Evolutionary conservation across 2,888 invertebrate genomes (phyloP), one percentile per base, ranked within the genome.

Genomic region (Drosophila austrosaltans): DNA sequence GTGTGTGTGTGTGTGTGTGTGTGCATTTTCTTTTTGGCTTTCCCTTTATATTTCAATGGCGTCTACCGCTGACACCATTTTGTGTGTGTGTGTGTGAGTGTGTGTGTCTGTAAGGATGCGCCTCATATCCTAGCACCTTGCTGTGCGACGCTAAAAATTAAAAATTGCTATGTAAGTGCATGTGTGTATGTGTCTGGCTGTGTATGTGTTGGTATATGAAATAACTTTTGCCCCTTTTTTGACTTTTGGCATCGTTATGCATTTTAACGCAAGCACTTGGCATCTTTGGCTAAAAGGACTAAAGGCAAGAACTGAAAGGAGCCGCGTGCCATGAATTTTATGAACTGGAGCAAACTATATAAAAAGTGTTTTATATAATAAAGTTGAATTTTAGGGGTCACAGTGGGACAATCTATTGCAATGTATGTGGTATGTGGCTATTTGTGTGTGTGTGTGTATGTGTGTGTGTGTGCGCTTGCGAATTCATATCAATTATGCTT

Each of bases 31-130:
- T 16, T 59, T 28, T 53, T 36, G 58, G 56, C 32, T 66, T 28
- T 25, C 10, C 62, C 25, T 10, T 36, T 22, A 44, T 39, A 69
- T 75, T 72, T 79, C 81, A 82, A 83, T 83, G 83, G 81, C 77
- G 79, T 57, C 78, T 75, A 67, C 64, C 63, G 75, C 87, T 85
- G 85, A 87, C 85, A 83, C 85, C 80, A 82, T 83, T 87, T 85
- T 76, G 76, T 53, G 39, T 69, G 69, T 77, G 67, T 69, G 53
- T 53, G 63, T 53, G 64, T 71, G 48, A n/a, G 48, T 71, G 48
- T 22, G 48, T 25, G 59, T 66, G 57, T 63, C 44, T 60, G 67
- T 48, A 69, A 63, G 60, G 61, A 48, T 48, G 48, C 48, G 48
- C 22, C 48, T 48, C 48, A 48, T 48, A 56, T 56, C 36, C 56